Base-by-base conservation (phyloP, 2,797 vertebrate species). In the Oreortyx pictus region DNA sequence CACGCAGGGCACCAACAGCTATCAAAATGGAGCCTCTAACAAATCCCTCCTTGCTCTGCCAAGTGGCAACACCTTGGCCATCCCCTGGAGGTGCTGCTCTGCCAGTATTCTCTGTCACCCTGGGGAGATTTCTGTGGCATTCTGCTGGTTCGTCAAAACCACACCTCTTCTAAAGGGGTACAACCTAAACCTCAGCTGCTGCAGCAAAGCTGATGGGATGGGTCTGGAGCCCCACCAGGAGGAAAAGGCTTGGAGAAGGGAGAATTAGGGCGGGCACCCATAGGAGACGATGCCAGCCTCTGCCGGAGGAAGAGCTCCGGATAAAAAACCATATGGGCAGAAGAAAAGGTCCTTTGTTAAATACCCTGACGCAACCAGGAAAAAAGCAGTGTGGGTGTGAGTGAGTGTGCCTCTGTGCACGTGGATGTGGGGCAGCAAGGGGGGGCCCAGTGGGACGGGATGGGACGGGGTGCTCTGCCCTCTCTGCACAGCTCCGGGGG, bases 401-500 rank as follows among this genome's bases (percentile, higher is more conserved):
- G 20, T 14, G 50, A 0, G 2, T 79, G 84, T 89, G 84, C 70
- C 91, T 94, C 0, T 0, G 86, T 91, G 87, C 57, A 17, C 3
- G 1, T 86, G 92, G 72, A 9, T 0, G 0, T 88, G 88, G 68
- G 73, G 79, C 44, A 59, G 82, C 57, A 20, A 22, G 19, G 18
- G 88, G 56, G 76, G 74, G 59, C 85, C 85, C 74, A 70, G 89
- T 89, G 94, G 91, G 91, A 80, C 89, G 93, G 89, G 92, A 80
- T 66, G 92, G 83, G 90, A n/a, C 90, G 86, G 88, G 89, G 91
- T 72, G 11, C 89, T 80, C 92, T 95, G 95, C 92, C 92, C 91
- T 95, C 94, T 95, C 92, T 88, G 94, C 94, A 95, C 95, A 95
- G 95, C 92, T 95, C 79, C 12, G 11, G 70, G 82, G 50, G 80